Conservation (phyloP, 1,140 invertebrate genomes). For the Piezodorus guildinii region DNA sequence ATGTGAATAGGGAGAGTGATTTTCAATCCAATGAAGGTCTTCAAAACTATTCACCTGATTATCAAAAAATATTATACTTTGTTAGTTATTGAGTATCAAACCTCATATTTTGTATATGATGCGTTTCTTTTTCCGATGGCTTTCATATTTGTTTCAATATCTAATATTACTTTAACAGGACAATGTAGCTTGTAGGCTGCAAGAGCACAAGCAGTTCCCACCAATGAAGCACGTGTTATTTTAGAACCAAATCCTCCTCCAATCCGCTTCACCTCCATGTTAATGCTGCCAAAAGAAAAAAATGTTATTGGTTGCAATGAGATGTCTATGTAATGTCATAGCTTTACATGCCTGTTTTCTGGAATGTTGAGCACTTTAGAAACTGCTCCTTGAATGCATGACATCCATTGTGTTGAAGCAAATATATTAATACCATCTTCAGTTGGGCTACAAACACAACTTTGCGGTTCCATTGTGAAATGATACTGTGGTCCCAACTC, state of each 20-base stretch:
- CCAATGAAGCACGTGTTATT: slow-evolving; percentile 41
- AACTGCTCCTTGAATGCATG: slow-evolving; percentile 27
- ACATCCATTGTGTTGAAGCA: slow-evolving; percentile 37
- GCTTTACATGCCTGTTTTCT: slow-evolving; percentile 27
- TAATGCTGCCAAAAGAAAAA: slow-evolving; percentile 42
- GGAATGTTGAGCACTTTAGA: slow-evolving; percentile 28
- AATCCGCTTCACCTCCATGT: slow-evolving; percentile 48
- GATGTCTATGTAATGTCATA: neutral
- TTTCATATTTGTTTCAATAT: slow-evolving; percentile 53
- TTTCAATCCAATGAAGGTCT: too few relatives aligned
- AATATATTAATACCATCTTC: slow-evolving; percentile 56
- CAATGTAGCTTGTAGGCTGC: slow-evolving; percentile 45
- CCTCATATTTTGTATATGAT: slow-evolving; percentile 48
- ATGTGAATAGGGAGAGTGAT: too few relatives aligned
- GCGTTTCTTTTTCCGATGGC: slow-evolving; percentile 49
- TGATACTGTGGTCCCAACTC: slow-evolving; percentile 43
- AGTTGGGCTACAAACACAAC: slow-evolving; percentile 45
- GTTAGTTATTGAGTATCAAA: slow-evolving; percentile 32
- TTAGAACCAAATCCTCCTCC: slow-evolving; percentile 64
- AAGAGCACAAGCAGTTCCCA: slow-evolving; percentile 48
- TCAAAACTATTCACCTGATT: too few relatives aligned
- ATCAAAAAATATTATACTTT: too few relatives aligned
- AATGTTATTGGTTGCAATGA: neutral
- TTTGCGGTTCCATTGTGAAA: slow-evolving; percentile 55
- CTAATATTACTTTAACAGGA: slow-evolving; percentile 49